Conservation (phyloP, 2,797 vertebrate genomes). For the Lycodopsis pacificus region DNA sequence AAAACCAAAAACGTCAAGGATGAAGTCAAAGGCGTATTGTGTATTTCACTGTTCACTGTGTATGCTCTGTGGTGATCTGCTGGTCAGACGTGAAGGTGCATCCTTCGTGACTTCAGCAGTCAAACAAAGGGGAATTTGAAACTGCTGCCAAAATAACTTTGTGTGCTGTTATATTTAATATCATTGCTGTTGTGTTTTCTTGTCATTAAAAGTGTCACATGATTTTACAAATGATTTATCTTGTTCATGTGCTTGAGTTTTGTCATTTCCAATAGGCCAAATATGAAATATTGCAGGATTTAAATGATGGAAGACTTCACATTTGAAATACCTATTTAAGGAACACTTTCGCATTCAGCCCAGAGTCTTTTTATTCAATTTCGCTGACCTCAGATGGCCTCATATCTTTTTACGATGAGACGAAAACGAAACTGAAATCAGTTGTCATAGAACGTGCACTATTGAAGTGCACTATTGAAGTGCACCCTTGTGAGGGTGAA, state of each 20-base stretch:
- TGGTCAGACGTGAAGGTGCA: slow-evolving; percentile 48
- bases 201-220: not conserved
- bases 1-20: not conserved
- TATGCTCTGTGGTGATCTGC: slow-evolving; percentile 41
- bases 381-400: not conserved
- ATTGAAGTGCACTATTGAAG: not conserved
- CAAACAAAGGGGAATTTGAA: not conserved
- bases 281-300: not conserved
- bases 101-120: slow-evolving; percentile 19
- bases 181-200: not conserved
- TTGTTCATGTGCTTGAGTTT: not conserved
- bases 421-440: not conserved
- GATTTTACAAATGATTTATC: slow-evolving; percentile 1
- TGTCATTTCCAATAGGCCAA: not conserved
- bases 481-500: not conserved
- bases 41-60: not conserved
- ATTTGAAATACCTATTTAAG: not conserved
- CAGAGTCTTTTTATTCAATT: not conserved
- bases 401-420: not conserved
- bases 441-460: not conserved
- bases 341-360: not conserved
- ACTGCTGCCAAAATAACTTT: slow-evolving; percentile 34
- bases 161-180: slow-evolving; percentile 13
- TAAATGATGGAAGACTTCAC: not conserved
- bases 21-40: not conserved